Conservation (phyloP, 2,888 invertebrate species). For the Bellardia bayeri region DNA sequence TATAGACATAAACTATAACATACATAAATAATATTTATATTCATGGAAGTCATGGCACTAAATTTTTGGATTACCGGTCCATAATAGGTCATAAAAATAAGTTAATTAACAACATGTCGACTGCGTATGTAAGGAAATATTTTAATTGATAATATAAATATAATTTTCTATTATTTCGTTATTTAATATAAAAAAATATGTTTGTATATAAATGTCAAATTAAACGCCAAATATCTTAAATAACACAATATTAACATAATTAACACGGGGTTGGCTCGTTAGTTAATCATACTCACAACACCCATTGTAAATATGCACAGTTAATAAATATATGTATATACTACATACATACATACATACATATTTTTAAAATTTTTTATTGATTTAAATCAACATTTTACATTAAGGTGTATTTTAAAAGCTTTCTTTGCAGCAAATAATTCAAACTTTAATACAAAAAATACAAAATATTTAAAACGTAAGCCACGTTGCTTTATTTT, state of each 20-base stretch:
- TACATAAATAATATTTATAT: neutral
- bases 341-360: too few species aligned
- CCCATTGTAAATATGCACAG: neutral
- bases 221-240: slow-evolving; percentile 1
- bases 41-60: neutral
- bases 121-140: too few species aligned
- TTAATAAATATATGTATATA: neutral
- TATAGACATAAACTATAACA: too few species aligned
- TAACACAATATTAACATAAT: neutral
- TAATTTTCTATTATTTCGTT: neutral
- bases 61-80: too few species aligned
- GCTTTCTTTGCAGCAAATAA: neutral
- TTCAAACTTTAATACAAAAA: neutral
- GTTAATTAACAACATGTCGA: too few species aligned
- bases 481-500: neutral
- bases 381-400: neutral
- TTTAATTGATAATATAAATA: neutral
- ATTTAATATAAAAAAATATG: neutral
- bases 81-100: too few species aligned
- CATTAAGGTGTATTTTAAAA: neutral
- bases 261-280: neutral
- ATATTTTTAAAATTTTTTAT: neutral
- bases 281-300: slow-evolving; percentile 31
- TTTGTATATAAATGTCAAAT: neutral
- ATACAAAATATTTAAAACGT: neutral